Base-by-base conservation (phyloP, 1,140 invertebrate species). In the Zaprionus gabonicus region DNA sequence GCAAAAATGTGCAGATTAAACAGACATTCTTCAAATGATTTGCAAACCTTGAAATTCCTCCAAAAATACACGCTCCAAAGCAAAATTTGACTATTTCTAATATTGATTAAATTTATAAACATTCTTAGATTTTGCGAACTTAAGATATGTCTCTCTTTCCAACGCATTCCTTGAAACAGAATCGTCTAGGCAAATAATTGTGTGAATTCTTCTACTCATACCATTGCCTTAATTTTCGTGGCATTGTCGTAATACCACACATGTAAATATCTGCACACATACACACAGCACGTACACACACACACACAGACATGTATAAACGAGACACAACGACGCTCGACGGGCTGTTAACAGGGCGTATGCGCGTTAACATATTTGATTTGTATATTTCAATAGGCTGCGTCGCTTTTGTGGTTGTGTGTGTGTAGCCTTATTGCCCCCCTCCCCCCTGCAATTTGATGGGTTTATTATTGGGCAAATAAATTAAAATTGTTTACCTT, bases 401-500 rank as follows among this genome's bases (percentile, higher is more conserved):
- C 27, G 53, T 58, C 59, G 59, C 59, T 44, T 65, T 64, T 64
- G 70, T 34, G 58, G 23, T 41, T 36, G 38, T 41, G 7, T 20
- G 7, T 20, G 20, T 31, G 20, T 15, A 25, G 28, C 51, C 20
- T 15, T 55, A 38, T 17, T 17, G 20, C 28, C 38, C 41, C 49
- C 36, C 38, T 20, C n/a, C 20, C 56, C 34, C 34, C 25, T 57
- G 64, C 36, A 67, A 78, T 72, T 80, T 83, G 80, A 87, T 87
- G 73, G 83, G 83, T 87, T 87, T 87, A 87, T 87, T 87, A 87
- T 87, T 87, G 83, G 77, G 73, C 81, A 87, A 87, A 87, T 87
- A 87, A 87, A 87, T 87, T 87, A 87, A 87, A 87, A 87, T 87
- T 87, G 83, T 87, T 87, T 87, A 87, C 83, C 80, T 87, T 87